A percentile compares a stretch with the other conserved stretches of the same genome.
Conservation (phyloP, 2,888 invertebrate genomes). For the Heteromyza rotundicornis region DNA sequence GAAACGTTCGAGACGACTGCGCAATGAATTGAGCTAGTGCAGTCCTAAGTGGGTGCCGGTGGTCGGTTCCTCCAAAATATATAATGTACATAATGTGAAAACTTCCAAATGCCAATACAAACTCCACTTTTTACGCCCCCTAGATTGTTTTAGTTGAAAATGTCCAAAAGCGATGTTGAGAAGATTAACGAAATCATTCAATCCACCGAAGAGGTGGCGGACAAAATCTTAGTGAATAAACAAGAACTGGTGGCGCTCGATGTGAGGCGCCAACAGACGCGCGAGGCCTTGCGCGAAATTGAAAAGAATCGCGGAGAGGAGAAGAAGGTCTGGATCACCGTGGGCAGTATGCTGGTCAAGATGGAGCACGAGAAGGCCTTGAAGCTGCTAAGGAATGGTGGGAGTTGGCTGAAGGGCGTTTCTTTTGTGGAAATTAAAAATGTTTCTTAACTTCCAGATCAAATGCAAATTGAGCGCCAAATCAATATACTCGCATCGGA, state of each 20-base stretch:
- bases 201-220: constrained; percentile 57
- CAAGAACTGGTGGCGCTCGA: constrained; percentile 56
- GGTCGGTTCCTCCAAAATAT: neutral
- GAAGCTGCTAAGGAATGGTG: constrained; percentile 57
- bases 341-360: constrained; percentile 60
- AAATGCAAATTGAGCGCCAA: constrained; percentile 53
- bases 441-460: constrained; percentile 48
- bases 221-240: constrained; percentile 58
- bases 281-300: constrained; percentile 55
- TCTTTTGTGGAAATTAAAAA: constrained; percentile 1
- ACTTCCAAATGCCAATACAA: neutral
- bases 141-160: no score
- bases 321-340: constrained; percentile 58
- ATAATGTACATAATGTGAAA: neutral
- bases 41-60: no score
- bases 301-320: constrained; percentile 44
- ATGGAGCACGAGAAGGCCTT: constrained; percentile 49
- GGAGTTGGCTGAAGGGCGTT: neutral
- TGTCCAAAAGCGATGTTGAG: constrained; percentile 34
- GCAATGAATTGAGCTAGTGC: constrained; percentile 51
- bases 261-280: constrained; percentile 54
- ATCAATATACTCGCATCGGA: constrained; percentile 58
- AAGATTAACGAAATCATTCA: constrained; percentile 56
- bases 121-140: neutral
- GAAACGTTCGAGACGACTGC: constrained; percentile 50